phyloP scores from a whole-genome alignment of 2,888 invertebrate genomes.

The Dexiosoma caninum region DNA sequence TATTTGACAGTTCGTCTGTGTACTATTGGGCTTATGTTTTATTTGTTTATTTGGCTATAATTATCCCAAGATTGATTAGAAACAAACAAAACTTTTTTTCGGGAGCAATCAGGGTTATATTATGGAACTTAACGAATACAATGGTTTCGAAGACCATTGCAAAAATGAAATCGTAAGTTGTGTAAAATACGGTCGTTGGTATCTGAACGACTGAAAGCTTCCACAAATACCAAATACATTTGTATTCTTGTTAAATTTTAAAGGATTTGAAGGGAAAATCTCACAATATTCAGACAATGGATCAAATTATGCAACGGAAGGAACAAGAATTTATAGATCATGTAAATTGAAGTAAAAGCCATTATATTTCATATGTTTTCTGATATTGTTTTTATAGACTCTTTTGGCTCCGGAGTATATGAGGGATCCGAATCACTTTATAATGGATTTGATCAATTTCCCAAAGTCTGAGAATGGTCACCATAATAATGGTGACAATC shows the following conservation, averaged over 20 bases:
- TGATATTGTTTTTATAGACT: slow-evolving; percentile 66
- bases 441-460: slow-evolving; percentile 75
- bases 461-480: slow-evolving; percentile 54
- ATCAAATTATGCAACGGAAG: slow-evolving; percentile 62
- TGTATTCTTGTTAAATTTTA: not conserved
- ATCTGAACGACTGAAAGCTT: too few species aligned
- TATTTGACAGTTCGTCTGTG: slow-evolving; percentile 31
- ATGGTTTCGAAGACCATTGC: slow-evolving; percentile 54
- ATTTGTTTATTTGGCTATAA: slow-evolving; percentile 55
- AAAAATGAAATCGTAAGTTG: slow-evolving; percentile 53
- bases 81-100: slow-evolving; percentile 47
- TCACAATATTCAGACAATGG: slow-evolving; percentile 48
- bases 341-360: slow-evolving; percentile 66
- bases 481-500: slow-evolving; percentile 58
- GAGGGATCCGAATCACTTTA: slow-evolving; percentile 73
- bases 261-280: slow-evolving; percentile 43
- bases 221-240: too few species aligned
- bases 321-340: slow-evolving; percentile 76
- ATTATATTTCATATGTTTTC: not conserved
- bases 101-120: slow-evolving; percentile 4
- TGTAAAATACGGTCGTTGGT: too few species aligned
- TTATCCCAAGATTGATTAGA: slow-evolving; percentile 65
- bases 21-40: slow-evolving; percentile 43
- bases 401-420: slow-evolving; percentile 75
- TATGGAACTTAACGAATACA: slow-evolving; percentile 60